Evolutionary conservation across 2,113 vertebrate species (phyloP).

Genomic region (Psettodes erumei): DNA sequence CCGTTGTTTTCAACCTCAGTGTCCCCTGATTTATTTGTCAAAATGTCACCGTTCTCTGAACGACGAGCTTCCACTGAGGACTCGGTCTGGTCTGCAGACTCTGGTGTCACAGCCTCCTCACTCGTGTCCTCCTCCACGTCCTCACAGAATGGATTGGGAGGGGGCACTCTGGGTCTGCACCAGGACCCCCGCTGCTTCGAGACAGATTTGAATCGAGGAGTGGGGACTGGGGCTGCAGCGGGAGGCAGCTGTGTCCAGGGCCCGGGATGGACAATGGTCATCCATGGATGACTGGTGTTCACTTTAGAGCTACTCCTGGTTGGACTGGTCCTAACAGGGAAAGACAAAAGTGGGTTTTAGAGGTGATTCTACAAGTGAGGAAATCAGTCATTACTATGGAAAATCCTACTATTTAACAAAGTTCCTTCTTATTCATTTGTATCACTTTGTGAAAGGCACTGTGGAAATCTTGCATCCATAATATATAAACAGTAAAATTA

Average conservation of each 20-base stretch:
- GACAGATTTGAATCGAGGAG: constrained; percentile 40
- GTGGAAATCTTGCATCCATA: neutral
- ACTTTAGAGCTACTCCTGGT: constrained; percentile 42
- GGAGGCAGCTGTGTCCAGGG: constrained; percentile 90
- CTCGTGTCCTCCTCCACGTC: constrained; percentile 67
- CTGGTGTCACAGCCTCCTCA: neutral
- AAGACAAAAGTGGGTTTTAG: neutral
- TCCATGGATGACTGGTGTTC: constrained; percentile 89
- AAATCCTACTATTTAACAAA: neutral
- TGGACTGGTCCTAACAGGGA: constrained; percentile 3
- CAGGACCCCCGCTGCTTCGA: constrained; percentile 11
- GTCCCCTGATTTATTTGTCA: neutral
- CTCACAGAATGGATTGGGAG: constrained; percentile 89
- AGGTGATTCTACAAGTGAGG: neutral
- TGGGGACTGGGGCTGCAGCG: constrained; percentile 56
- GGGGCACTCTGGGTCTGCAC: constrained; percentile 37
- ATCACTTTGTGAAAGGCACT: neutral
- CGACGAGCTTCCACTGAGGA: neutral
- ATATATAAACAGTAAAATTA: neutral
- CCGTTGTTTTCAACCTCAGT: constrained; percentile 37
- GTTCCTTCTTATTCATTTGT: neutral
- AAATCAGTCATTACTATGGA: neutral
- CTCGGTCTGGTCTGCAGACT: neutral
- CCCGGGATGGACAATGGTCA: constrained; percentile 87
- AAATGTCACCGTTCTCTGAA: neutral